These are phyloP conservation scores for Drosophila macrospina DNA, from an alignment of 2,888 invertebrate genomes.

Conservation along the genomic window DNA sequence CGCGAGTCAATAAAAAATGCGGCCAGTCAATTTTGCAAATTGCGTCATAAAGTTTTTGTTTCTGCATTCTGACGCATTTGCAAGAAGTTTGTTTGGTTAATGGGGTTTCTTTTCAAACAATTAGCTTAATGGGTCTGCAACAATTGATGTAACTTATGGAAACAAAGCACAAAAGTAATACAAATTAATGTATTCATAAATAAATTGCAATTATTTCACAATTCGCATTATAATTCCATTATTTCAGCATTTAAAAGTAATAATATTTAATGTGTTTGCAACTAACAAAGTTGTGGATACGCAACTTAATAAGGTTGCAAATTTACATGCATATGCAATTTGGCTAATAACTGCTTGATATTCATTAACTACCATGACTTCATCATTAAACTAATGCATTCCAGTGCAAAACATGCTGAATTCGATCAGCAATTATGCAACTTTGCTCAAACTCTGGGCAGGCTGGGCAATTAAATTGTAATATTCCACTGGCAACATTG, in stretches of 20 bases:
- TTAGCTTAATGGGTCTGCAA: background rate
- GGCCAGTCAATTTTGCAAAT: conserved; percentile 68
- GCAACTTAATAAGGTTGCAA: too few relatives aligned
- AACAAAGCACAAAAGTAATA: conserved; percentile 5
- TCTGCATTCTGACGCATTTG: conserved; percentile 40
- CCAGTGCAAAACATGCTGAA: conserved; percentile 25
- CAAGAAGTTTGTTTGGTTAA: conserved; percentile 1
- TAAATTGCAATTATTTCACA: conserved; percentile 1
- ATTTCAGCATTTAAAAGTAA: conserved; percentile 3
- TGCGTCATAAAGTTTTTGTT: conserved; percentile 57
- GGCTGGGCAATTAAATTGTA: conserved; percentile 65
- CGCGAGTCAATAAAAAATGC: conserved; percentile 54
- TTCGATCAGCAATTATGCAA: conserved; percentile 62
- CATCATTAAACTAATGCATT: conserved; percentile 21
- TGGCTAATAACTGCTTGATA: conserved; percentile 13
- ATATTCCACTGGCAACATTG: conserved; percentile 51
- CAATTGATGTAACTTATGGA: conserved; percentile 2
- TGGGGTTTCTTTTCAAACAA: conserved; percentile 6
- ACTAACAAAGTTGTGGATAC: too few relatives aligned
- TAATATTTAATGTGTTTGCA: background rate
- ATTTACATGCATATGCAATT: conserved; percentile 1
- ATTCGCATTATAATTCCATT: conserved; percentile 1
- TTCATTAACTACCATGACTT: conserved; percentile 1
- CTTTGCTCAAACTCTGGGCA: conserved; percentile 30
- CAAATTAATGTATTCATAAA: conserved; percentile 4